Conservation (phyloP, 1,140 invertebrate genomes). For the Camponotus vicinus region DNA sequence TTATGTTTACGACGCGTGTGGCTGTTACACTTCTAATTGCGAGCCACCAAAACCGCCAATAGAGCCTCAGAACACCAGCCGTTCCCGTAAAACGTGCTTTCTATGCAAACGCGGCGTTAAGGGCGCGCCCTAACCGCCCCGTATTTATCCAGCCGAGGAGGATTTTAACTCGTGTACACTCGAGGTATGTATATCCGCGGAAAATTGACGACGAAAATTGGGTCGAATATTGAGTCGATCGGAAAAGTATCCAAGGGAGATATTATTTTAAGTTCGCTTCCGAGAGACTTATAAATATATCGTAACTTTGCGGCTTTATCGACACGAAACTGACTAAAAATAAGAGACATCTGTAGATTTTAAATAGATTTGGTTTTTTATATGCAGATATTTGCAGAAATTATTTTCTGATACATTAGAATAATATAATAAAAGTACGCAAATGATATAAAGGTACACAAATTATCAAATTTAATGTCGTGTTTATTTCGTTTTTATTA, state of each 20-base stretch:
- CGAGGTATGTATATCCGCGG: neutral
- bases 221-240: conserved; percentile 5
- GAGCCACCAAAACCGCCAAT: conserved; percentile 59
- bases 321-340: neutral
- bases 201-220: conserved; percentile 25
- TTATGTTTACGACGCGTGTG: conserved; percentile 65
- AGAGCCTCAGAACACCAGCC: neutral
- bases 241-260: neutral
- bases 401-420: neutral
- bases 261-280: conserved; percentile 10
- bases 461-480: too few species aligned
- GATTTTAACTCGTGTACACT: conserved; percentile 13
- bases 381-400: neutral
- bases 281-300: neutral
- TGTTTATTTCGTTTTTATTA: too few species aligned
- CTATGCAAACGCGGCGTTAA: conserved; percentile 72
- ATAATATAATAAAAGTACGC: neutral
- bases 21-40: conserved; percentile 70
- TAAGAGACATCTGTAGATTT: neutral
- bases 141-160: conserved; percentile 26
- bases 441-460: too few species aligned
- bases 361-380: neutral
- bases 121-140: conserved; percentile 39
- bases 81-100: conserved; percentile 64
- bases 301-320: neutral